phyloP scores from a whole-genome alignment of 2,113 vertebrate species.

The Caranx melampygus region DNA sequence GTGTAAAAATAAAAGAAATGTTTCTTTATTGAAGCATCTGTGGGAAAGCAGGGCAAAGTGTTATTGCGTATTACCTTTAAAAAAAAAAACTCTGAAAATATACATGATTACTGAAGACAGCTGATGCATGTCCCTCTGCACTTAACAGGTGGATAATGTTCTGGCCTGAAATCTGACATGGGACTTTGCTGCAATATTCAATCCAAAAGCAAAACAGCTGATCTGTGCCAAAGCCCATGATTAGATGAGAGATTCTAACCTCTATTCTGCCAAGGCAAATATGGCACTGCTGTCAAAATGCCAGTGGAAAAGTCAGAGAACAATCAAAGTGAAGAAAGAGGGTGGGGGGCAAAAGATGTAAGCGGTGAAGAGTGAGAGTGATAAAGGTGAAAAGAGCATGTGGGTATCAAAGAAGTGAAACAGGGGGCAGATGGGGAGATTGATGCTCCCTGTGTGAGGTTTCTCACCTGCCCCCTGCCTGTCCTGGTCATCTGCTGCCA shows the following conservation, averaged over 20 bases:
- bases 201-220: not conserved
- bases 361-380: not conserved
- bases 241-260: not conserved
- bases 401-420: constrained; percentile 2
- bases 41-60: not conserved
- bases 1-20: not conserved
- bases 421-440: constrained; percentile 10
- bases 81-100: not conserved
- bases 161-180: not conserved
- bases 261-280: not conserved
- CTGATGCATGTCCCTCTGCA: not conserved
- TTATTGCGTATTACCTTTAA: not conserved
- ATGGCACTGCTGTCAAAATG: not conserved
- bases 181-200: not conserved
- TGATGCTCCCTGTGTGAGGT: constrained; percentile 49
- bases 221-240: not conserved
- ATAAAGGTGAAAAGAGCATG: constrained; percentile 9
- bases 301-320: too few species aligned
- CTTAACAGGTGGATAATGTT: not conserved
- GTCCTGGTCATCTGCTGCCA: constrained; percentile 63
- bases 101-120: not conserved
- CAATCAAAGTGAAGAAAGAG: not conserved
- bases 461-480: constrained; percentile 60
- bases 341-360: not conserved
- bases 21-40: not conserved